Conservation (phyloP, 2,797 vertebrate genomes). For the Pygocentrus nattereri region DNA sequence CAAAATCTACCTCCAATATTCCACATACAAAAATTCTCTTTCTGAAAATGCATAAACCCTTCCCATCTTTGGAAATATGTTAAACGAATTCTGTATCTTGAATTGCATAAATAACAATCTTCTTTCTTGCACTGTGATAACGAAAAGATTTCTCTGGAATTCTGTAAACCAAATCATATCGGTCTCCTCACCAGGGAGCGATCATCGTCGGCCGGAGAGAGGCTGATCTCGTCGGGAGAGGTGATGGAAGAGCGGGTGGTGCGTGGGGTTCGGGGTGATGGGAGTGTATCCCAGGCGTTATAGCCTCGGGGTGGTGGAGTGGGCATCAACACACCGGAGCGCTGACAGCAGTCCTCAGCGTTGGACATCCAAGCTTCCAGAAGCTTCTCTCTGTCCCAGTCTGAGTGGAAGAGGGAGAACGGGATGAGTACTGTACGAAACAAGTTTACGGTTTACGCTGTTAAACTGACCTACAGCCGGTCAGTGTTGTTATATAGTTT, state of each 20-base stretch:
- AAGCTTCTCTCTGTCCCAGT: constrained; percentile 98
- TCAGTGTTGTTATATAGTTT: too few relatives aligned
- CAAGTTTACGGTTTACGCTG: too few relatives aligned
- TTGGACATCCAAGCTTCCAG: constrained; percentile 98
- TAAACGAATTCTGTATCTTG: neutral
- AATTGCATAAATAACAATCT: neutral
- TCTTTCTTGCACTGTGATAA: neutral
- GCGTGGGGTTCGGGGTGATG: constrained; percentile 93
- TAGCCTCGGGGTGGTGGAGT: constrained; percentile 94
- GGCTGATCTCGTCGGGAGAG: constrained; percentile 94
- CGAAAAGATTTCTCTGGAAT: neutral
- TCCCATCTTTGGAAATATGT: neutral
- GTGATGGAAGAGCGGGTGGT: constrained; percentile 92
- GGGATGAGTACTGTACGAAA: neutral
- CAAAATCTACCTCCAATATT: too few relatives aligned
- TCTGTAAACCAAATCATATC: neutral
- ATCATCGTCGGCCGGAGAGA: constrained; percentile 89
- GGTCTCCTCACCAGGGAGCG: constrained; percentile 83
- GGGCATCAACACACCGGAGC: constrained; percentile 97
- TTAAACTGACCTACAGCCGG: too few relatives aligned
- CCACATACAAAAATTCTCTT: too few relatives aligned
- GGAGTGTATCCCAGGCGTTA: constrained; percentile 97
- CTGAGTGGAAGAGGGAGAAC: constrained; percentile 69
- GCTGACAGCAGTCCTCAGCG: constrained; percentile 95
- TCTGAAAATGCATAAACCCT: too few relatives aligned